Evolutionary conservation across 2,888 invertebrate species (phyloP).

Genomic region (Caenorhabditis afra): DNA sequence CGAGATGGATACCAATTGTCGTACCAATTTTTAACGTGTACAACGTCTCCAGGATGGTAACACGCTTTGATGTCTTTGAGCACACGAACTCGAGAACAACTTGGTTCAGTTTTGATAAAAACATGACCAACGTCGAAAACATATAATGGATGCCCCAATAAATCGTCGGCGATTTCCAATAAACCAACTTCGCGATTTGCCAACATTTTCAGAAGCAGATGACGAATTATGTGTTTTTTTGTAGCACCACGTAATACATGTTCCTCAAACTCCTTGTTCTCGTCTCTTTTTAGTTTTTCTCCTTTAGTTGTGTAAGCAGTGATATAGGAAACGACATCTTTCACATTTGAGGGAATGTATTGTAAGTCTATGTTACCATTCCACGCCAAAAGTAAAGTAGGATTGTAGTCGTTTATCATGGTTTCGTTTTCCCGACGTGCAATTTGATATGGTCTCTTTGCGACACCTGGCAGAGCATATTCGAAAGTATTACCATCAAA

Average conservation of each 20-base stretch:
- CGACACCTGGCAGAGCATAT: background rate
- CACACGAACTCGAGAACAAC: background rate
- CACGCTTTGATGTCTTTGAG: background rate
- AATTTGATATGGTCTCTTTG: slow-evolving; percentile 1
- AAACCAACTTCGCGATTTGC: no score
- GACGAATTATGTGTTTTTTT: no score
- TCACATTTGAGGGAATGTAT: background rate
- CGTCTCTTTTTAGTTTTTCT: slow-evolving; percentile 9
- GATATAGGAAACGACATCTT: slow-evolving; percentile 13
- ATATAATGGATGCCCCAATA: slow-evolving; percentile 4
- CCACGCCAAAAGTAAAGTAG: slow-evolving; percentile 15
- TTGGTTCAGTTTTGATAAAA: slow-evolving; percentile 1
- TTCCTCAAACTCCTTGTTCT: no score
- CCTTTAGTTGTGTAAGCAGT: slow-evolving; percentile 29
- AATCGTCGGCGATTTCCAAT: background rate
- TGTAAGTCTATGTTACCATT: slow-evolving; percentile 42
- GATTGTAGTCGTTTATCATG: slow-evolving; percentile 31
- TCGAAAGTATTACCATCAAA: no score
- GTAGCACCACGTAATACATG: no score
- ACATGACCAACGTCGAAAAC: slow-evolving; percentile 9
- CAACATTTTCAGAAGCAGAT: no score
- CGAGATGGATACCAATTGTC: slow-evolving; percentile 25
- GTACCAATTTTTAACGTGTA: background rate
- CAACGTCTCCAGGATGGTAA: background rate
- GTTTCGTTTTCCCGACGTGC: slow-evolving; percentile 11